Conservation (phyloP, 2,888 invertebrate genomes). For the Metallyticus violacea region DNA sequence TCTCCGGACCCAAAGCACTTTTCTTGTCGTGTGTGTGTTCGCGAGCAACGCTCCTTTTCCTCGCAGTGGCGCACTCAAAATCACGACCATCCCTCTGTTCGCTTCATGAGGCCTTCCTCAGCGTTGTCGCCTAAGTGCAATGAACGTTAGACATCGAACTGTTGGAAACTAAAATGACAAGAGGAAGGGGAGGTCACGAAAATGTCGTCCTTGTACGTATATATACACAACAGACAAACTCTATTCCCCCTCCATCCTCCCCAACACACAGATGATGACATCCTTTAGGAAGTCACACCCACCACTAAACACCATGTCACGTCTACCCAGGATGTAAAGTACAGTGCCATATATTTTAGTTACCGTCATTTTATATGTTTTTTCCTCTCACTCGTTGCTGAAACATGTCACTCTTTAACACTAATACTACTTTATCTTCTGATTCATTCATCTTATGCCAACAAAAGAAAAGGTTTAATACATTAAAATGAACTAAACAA, state of each 20-base stretch:
- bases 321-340: no score
- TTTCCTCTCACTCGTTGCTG: no score
- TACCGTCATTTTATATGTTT: no score
- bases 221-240: no score
- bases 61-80: not conserved
- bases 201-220: not conserved
- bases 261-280: not conserved
- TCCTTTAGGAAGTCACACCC: not conserved
- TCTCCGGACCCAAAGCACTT: not conserved
- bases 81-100: not conserved
- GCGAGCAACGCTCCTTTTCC: not conserved
- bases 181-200: not conserved
- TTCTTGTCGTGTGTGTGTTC: not conserved
- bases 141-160: not conserved
- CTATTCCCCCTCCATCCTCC: no score
- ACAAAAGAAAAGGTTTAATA: no score
- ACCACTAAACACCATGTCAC: not conserved
- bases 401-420: no score
- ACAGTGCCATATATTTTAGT: no score
- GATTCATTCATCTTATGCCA: no score
- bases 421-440: no score
- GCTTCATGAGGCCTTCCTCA: no score
- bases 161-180: not conserved
- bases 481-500: no score
- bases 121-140: not conserved